phyloP scores from a whole-genome alignment of 2,888 invertebrate genomes.

The Steinernema scapterisci region DNA sequence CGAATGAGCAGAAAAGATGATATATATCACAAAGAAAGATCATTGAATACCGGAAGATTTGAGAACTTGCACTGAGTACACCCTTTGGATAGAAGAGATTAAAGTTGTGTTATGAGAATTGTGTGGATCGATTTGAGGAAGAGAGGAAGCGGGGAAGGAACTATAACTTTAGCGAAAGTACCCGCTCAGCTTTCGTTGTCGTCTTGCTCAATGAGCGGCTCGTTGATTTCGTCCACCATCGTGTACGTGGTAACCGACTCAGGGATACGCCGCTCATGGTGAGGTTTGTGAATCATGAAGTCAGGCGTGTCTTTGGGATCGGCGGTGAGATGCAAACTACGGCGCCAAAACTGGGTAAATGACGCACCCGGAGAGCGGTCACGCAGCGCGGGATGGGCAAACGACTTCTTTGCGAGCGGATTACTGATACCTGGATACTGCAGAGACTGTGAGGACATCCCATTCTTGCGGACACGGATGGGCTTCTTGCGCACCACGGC shows the following conservation, averaged over 20 bases:
- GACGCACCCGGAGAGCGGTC: constrained; percentile 43
- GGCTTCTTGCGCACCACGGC: background rate
- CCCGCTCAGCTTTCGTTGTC: constrained; percentile 6
- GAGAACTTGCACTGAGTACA: background rate
- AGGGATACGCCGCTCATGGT: background rate
- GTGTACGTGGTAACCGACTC: constrained; percentile 9
- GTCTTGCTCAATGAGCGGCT: background rate
- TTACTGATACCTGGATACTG: constrained; percentile 27
- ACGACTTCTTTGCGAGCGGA: constrained; percentile 45
- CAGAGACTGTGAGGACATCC: constrained; percentile 4
- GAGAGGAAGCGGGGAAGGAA: background rate
- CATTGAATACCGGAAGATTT: background rate
- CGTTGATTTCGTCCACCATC: constrained; percentile 10
- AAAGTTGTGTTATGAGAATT: constrained; percentile 18
- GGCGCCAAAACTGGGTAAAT: constrained; percentile 24
- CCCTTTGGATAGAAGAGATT: constrained; percentile 2
- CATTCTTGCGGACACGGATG: constrained; percentile 1
- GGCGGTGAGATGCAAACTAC: background rate
- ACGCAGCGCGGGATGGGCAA: constrained; percentile 42
- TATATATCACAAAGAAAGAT: background rate
- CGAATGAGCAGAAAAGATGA: background rate
- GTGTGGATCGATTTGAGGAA: background rate
- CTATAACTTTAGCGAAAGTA: background rate
- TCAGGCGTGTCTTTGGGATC: constrained; percentile 14
- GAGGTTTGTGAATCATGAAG: background rate